phyloP scores from a whole-genome alignment of 2,888 invertebrate genomes.

The Lycocerus yunnanus region DNA sequence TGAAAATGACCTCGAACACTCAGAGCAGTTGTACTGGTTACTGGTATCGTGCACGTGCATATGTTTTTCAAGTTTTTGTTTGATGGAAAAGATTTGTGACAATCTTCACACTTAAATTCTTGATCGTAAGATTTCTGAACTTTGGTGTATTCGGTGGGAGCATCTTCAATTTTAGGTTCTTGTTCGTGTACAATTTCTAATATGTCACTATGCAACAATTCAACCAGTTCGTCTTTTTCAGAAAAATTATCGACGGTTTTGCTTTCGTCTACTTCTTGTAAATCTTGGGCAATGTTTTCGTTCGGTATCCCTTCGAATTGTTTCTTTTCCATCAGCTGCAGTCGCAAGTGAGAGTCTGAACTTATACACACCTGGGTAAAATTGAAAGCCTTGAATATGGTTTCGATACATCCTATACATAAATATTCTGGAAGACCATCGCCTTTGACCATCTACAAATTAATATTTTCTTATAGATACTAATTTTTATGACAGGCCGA shows the following conservation, averaged over 20 bases:
- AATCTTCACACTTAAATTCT: constrained; percentile 22
- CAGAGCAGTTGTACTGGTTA: constrained; percentile 31
- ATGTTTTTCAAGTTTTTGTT: constrained; percentile 21
- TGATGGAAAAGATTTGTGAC: constrained; percentile 25
- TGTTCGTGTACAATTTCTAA: constrained; percentile 3
- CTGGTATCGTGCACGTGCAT: constrained; percentile 10
- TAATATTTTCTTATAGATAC: neutral
- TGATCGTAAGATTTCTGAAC: neutral
- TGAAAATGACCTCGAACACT: constrained; percentile 35
- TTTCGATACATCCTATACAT: constrained; percentile 36
- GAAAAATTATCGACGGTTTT: neutral
- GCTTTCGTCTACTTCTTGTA: neutral
- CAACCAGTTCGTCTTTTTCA: neutral
- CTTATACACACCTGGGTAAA: constrained; percentile 32
- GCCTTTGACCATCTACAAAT: constrained; percentile 34
- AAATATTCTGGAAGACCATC: constrained; percentile 39
- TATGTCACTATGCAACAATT: neutral
- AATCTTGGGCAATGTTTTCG: neutral
- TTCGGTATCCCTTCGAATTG: neutral
- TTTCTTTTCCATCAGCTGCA: constrained; percentile 5
- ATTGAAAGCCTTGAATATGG: constrained; percentile 30
- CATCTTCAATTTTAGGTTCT: neutral
- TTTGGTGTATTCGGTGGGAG: neutral
- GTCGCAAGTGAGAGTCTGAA: constrained; percentile 21
- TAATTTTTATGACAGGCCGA: neutral